Percentiles rank a stretch among this genome's conserved stretches.
These are phyloP conservation scores for Entomobrya proxima DNA, from an alignment of 2,888 invertebrate species.

Conservation along the genomic window DNA sequence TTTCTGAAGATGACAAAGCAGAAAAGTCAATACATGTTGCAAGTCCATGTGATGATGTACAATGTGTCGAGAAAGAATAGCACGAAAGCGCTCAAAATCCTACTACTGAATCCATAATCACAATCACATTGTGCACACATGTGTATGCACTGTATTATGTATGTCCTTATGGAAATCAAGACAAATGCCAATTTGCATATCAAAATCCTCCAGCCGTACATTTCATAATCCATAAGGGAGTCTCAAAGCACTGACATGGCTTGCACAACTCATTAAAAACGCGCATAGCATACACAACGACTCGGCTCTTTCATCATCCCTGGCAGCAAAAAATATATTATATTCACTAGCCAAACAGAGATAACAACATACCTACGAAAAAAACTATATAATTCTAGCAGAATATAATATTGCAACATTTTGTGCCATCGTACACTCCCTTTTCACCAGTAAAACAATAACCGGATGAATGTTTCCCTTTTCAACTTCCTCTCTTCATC, in stretches of 20 bases:
- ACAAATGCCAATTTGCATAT: constrained; percentile 36
- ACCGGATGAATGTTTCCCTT: too few relatives aligned
- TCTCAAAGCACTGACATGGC: not conserved
- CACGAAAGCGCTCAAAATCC: not conserved
- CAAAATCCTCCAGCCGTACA: constrained; percentile 15
- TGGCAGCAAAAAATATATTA: not conserved
- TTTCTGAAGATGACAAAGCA: constrained; percentile 3
- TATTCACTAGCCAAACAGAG: too few relatives aligned
- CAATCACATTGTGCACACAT: not conserved
- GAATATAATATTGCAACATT: too few relatives aligned
- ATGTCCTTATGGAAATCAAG: constrained; percentile 26
- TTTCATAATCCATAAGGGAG: not conserved
- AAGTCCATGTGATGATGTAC: not conserved
- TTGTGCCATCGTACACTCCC: too few relatives aligned
- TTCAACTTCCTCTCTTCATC: too few relatives aligned
- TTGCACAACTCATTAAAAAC: not conserved
- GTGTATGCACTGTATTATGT: not conserved
- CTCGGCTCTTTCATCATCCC: not conserved
- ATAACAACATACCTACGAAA: too few relatives aligned
- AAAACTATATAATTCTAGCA: too few relatives aligned
- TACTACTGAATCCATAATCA: not conserved
- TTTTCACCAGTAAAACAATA: too few relatives aligned
- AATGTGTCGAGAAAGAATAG: not conserved
- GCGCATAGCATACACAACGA: not conserved
- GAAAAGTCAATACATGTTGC: not conserved